These are phyloP conservation scores for Epirrhoe tristata DNA, from an alignment of 2,888 invertebrate genomes.

Conservation along the genomic window DNA sequence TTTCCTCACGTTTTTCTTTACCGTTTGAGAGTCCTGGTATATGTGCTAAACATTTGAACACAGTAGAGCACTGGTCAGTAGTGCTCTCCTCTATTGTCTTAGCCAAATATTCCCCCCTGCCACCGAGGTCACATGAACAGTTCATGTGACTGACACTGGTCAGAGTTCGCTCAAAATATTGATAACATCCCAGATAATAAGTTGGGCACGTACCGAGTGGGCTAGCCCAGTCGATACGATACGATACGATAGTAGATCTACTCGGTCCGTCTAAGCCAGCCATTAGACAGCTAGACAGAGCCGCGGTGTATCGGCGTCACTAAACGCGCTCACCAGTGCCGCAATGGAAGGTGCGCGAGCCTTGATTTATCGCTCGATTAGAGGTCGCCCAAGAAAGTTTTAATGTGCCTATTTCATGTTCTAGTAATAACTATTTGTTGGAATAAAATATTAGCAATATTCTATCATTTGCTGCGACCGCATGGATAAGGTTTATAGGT, in stretches of 20 bases:
- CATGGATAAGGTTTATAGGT: neutral
- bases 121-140: too few relatives aligned
- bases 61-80: too few relatives aligned
- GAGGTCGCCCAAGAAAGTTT: slow-evolving; percentile 32
- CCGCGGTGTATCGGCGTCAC: slow-evolving; percentile 1
- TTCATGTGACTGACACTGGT: too few relatives aligned
- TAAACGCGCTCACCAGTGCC: slow-evolving; percentile 14
- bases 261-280: neutral
- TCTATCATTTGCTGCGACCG: neutral
- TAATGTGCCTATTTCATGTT: slow-evolving; percentile 22
- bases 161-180: too few relatives aligned
- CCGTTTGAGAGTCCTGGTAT: too few relatives aligned
- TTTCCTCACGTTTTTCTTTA: too few relatives aligned
- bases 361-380: slow-evolving; percentile 32
- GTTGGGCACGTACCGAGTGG: too few relatives aligned
- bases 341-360: slow-evolving; percentile 12
- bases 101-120: too few relatives aligned
- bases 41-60: too few relatives aligned
- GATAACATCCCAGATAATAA: too few relatives aligned
- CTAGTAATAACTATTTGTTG: slow-evolving; percentile 23
- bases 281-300: neutral
- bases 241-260: neutral
- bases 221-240: neutral
- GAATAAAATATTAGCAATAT: slow-evolving; percentile 20
- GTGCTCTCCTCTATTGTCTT: too few relatives aligned